Evolutionary conservation across 1,140 invertebrate genomes (phyloP).

Genomic region (Drosophila ercepeae): DNA sequence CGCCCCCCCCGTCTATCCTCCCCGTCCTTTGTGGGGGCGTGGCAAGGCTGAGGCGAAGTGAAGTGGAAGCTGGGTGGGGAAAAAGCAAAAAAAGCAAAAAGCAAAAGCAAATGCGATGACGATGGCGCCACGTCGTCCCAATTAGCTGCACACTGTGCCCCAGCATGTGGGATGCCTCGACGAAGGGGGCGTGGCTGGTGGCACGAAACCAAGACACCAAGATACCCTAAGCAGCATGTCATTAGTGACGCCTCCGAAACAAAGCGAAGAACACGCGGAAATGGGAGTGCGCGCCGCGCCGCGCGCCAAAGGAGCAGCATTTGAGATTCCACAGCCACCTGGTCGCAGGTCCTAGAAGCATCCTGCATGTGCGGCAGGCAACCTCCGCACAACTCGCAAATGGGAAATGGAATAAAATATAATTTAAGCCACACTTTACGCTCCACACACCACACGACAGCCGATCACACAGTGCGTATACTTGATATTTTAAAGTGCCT

Average conservation of each 20-base stretch:
- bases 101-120: background rate
- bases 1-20: no score
- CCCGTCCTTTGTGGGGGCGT: background rate
- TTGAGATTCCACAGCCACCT: constrained; percentile 26
- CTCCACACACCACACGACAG: no score
- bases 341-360: constrained; percentile 17
- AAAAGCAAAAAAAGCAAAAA: background rate
- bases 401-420: background rate
- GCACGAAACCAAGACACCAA: background rate
- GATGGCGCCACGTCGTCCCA: constrained; percentile 65
- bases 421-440: background rate
- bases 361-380: background rate
- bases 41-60: constrained; percentile 27
- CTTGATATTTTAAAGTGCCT: constrained; percentile 16
- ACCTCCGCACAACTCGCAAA: background rate
- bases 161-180: constrained; percentile 19
- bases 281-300: constrained; percentile 4
- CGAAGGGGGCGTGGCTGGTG: constrained; percentile 5
- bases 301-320: constrained; percentile 8
- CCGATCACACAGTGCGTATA: constrained; percentile 29
- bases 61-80: constrained; percentile 35
- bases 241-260: constrained; percentile 48
- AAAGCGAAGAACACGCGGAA: constrained; percentile 28
- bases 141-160: constrained; percentile 66
- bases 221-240: constrained; percentile 51